Evolutionary conservation across 2,888 invertebrate genomes (phyloP).

Genomic region (Dorcus parallelipipedus): DNA sequence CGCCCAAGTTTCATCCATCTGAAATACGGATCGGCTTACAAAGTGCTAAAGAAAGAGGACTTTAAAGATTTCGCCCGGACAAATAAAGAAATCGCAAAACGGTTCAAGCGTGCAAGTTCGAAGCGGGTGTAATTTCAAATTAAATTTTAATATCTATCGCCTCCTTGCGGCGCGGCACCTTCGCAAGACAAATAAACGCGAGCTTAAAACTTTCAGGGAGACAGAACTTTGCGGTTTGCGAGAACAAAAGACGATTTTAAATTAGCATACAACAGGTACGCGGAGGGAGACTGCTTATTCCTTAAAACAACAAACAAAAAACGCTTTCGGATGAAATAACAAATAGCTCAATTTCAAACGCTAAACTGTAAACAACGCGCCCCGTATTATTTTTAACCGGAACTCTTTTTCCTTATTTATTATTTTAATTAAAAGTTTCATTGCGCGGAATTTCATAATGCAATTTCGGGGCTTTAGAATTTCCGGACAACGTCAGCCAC

Average conservation of each 20-base stretch:
- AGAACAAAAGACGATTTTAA: constrained; percentile 37
- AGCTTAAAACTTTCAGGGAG: constrained; percentile 31
- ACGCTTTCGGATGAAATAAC: constrained; percentile 19
- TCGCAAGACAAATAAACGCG: constrained; percentile 31
- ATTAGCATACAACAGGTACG: constrained; percentile 41
- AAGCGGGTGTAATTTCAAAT: constrained; percentile 31
- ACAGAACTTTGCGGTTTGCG: constrained; percentile 33
- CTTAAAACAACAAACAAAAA: constrained; percentile 12
- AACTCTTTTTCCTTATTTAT: no score
- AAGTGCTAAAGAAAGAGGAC: background rate
- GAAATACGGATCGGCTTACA: background rate
- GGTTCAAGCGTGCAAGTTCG: constrained; percentile 14
- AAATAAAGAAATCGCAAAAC: constrained; percentile 5
- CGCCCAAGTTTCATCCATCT: background rate
- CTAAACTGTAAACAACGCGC: no score
- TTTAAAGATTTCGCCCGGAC: background rate
- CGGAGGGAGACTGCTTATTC: constrained; percentile 11
- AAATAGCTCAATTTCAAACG: constrained; percentile 4
- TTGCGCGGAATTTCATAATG: no score
- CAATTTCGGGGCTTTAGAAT: no score
- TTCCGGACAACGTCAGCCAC: no score
- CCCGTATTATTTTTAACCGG: no score
- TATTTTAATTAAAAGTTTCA: no score
- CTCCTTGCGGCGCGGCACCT: constrained; percentile 3
- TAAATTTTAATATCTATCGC: constrained; percentile 40